These are phyloP conservation scores for Helleia helle DNA, from an alignment of 2,888 invertebrate species.

Conservation along the genomic window DNA sequence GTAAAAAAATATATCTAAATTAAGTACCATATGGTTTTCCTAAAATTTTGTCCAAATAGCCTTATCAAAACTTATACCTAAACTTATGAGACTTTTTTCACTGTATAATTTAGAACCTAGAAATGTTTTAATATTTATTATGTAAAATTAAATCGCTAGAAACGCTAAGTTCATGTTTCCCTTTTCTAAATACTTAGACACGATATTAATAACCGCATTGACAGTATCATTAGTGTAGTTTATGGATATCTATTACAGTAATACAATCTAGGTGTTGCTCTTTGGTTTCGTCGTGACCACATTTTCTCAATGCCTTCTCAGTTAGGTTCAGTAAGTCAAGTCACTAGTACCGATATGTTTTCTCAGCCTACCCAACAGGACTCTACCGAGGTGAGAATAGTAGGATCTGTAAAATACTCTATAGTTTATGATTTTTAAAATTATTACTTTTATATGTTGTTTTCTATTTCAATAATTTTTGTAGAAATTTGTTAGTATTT, in stretches of 20 bases:
- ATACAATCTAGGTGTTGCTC: slow-evolving; percentile 26
- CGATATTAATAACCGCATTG: too few relatives aligned
- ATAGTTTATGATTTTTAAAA: slow-evolving; percentile 18
- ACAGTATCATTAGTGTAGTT: slow-evolving; percentile 1
- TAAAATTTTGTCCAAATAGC: too few relatives aligned
- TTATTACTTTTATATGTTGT: slow-evolving; percentile 8
- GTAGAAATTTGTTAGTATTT: slow-evolving; percentile 12
- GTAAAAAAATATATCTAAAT: too few relatives aligned
- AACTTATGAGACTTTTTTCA: too few relatives aligned
- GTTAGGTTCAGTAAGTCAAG: slow-evolving; percentile 45
- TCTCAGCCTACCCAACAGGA: slow-evolving; percentile 64
- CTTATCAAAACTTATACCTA: too few relatives aligned
- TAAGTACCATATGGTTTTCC: too few relatives aligned
- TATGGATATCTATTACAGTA: slow-evolving; percentile 26
- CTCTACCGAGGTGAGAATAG: slow-evolving; percentile 50
- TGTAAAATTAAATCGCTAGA: too few relatives aligned
- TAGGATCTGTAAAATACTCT: too few relatives aligned
- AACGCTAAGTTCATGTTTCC: too few relatives aligned
- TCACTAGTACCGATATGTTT: slow-evolving; percentile 62
- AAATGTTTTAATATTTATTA: too few relatives aligned
- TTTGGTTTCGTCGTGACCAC: slow-evolving; percentile 25
- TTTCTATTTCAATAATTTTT: neutral
- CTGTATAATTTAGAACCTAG: too few relatives aligned
- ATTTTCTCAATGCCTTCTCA: slow-evolving; percentile 22
- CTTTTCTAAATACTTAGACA: too few relatives aligned